phyloP scores from a whole-genome alignment of 1,140 invertebrate genomes.

The Bacillus rossius region DNA sequence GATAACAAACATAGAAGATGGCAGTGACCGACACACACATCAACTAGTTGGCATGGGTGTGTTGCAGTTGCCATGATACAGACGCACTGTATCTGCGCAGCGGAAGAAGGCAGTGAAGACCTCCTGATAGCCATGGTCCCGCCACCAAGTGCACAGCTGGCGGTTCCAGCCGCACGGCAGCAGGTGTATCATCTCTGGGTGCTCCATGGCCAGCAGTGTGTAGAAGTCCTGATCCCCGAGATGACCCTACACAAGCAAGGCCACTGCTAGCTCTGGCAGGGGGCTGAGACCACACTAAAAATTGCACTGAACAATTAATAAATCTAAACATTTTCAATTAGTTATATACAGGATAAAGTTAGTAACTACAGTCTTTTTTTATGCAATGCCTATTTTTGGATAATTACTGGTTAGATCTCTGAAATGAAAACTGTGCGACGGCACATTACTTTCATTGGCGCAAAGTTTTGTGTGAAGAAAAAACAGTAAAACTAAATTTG shows the following conservation, averaged over 20 bases:
- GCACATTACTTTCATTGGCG: no score
- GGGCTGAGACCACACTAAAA: neutral
- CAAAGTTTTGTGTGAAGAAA: no score
- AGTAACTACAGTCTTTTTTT: no score
- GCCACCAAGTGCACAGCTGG: conserved; percentile 83
- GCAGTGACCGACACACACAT: no score
- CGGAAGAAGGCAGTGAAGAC: conserved; percentile 71
- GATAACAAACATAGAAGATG: no score
- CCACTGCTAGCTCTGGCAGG: neutral
- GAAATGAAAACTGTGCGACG: no score
- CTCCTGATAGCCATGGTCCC: conserved; percentile 66
- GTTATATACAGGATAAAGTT: no score
- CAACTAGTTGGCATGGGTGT: conserved; percentile 55
- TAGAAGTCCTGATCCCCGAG: conserved; percentile 88
- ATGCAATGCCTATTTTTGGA: no score
- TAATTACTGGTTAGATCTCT: no score
- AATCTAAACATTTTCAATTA: no score
- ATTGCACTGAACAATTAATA: neutral
- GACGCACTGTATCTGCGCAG: conserved; percentile 62
- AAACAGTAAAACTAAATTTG: no score
- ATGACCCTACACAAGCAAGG: conserved; percentile 52
- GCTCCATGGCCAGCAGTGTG: conserved; percentile 65
- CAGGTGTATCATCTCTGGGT: conserved; percentile 66
- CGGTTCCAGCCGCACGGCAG: conserved; percentile 80
- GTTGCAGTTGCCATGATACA: conserved; percentile 86